These are phyloP conservation scores for Athalia cordata DNA, from an alignment of 2,888 invertebrate genomes.

Conservation along the genomic window DNA sequence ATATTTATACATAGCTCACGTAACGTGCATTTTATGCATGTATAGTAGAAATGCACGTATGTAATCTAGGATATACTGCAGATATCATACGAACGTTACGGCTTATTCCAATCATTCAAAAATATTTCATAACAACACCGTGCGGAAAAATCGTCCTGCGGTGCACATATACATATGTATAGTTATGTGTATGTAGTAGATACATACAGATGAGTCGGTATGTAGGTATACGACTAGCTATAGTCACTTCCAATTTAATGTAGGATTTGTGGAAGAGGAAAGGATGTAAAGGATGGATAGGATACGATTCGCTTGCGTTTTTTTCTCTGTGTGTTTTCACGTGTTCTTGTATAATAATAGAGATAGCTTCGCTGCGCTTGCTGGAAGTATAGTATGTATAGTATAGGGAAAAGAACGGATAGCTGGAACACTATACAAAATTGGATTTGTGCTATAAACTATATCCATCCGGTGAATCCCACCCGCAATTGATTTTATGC, in stretches of 20 bases:
- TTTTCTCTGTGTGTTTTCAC: constrained; percentile 3
- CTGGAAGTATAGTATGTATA: too few species aligned
- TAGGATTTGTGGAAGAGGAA: neutral
- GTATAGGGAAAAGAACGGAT: neutral
- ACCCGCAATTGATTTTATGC: constrained; percentile 39
- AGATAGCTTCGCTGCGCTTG: constrained; percentile 15
- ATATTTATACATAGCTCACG: too few species aligned
- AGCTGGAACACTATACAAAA: constrained; percentile 33
- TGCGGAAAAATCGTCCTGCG: constrained; percentile 21
- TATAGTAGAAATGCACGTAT: too few species aligned
- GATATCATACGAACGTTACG: neutral
- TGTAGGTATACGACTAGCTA: neutral
- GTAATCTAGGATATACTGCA: too few species aligned
- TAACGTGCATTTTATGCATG: too few species aligned
- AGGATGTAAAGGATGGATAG: neutral
- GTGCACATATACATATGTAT: neutral
- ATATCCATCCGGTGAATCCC: constrained; percentile 34
- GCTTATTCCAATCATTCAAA: constrained; percentile 32
- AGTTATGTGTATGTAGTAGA: too few species aligned
- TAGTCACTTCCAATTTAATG: constrained; percentile 19
- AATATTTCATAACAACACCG: constrained; percentile 35
- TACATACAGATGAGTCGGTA: too few species aligned
- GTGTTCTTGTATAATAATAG: constrained; percentile 33
- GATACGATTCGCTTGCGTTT: neutral
- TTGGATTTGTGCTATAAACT: constrained; percentile 27